These are phyloP conservation scores for Potamilus streckersoni DNA, from an alignment of 1,140 invertebrate genomes.

Conservation along the genomic window DNA sequence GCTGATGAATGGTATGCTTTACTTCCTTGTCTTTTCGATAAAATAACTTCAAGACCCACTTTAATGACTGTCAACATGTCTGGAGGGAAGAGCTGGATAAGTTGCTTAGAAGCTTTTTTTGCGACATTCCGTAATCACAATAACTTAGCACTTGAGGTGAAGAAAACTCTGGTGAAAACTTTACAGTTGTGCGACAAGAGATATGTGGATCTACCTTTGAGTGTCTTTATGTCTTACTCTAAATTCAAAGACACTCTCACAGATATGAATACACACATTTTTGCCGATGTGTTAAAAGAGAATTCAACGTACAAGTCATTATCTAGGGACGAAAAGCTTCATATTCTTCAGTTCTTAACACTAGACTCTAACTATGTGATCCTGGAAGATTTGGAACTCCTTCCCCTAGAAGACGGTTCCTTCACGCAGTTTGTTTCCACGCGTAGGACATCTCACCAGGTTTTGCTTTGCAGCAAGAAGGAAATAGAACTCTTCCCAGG, in stretches of 20 bases:
- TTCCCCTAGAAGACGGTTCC: not conserved
- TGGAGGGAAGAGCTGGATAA: conserved; percentile 4
- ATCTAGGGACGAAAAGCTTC: not conserved
- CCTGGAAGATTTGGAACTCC: not conserved
- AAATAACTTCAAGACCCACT: not conserved
- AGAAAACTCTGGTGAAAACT: too few relatives aligned
- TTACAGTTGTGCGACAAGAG: too few relatives aligned
- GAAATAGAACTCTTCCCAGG: conserved; percentile 1
- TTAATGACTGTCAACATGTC: not conserved
- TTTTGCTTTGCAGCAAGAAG: not conserved
- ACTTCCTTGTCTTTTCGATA: not conserved
- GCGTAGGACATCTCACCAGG: not conserved
- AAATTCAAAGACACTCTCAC: too few relatives aligned
- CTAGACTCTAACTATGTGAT: not conserved
- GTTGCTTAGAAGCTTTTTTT: conserved; percentile 6
- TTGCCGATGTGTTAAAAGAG: too few relatives aligned
- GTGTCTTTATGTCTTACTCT: too few relatives aligned
- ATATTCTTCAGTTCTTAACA: not conserved
- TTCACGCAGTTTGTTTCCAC: not conserved
- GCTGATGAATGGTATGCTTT: conserved; percentile 9
- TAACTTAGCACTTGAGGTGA: too few relatives aligned
- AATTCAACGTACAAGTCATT: too few relatives aligned
- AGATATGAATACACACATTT: too few relatives aligned
- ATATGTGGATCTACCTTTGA: too few relatives aligned
- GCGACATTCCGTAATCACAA: conserved; percentile 4